phyloP scores from a whole-genome alignment of 2,797 vertebrate genomes.

The Hirundo rustica region DNA sequence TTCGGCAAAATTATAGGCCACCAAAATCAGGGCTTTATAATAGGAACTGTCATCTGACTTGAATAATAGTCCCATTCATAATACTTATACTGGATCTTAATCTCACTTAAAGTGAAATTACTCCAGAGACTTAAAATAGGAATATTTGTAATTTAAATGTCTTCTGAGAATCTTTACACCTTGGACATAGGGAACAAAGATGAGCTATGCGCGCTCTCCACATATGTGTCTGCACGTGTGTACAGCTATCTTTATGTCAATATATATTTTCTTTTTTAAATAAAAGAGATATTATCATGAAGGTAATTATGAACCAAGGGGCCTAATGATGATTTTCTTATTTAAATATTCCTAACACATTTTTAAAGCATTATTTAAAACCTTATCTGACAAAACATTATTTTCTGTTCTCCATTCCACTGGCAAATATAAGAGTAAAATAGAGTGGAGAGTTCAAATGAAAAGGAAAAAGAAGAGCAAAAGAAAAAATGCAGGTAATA shows the following conservation, averaged over 20 bases:
- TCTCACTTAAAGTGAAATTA: conserved; percentile 58
- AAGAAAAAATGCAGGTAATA: not conserved
- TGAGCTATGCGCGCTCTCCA: not conserved
- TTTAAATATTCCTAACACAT: not conserved
- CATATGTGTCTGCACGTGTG: rapidly evolving
- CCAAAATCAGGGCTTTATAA: conserved; percentile 30
- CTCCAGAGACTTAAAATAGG: conserved; percentile 20
- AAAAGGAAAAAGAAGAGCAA: not conserved
- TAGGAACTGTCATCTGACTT: conserved; percentile 40
- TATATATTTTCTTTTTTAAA: not conserved
- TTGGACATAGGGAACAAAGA: not conserved
- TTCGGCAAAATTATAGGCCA: conserved; percentile 51
- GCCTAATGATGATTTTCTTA: not conserved
- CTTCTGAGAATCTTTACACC: not conserved
- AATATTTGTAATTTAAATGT: conserved; percentile 41
- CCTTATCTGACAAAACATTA: too few relatives aligned
- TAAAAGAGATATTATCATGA: not conserved
- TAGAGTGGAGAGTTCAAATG: not conserved
- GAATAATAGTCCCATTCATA: conserved; percentile 52
- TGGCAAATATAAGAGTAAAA: not conserved
- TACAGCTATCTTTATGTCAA: not conserved
- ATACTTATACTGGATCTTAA: conserved; percentile 51
- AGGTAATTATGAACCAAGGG: not conserved
- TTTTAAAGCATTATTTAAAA: not conserved
- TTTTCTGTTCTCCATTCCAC: not conserved